Conservation (phyloP, 2,888 invertebrate genomes). For the Laspeyria flexula region DNA sequence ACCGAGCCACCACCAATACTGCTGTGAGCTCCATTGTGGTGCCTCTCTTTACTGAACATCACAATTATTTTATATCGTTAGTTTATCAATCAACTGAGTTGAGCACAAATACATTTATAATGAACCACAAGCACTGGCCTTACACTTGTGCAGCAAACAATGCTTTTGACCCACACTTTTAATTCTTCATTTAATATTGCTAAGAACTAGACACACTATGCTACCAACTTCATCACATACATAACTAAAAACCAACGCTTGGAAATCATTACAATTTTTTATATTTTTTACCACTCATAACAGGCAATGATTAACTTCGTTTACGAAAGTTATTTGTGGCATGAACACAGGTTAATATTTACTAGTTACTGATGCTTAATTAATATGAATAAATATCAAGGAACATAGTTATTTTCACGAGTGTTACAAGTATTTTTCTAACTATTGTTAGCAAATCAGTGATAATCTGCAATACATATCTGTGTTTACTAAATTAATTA, state of each 20-base stretch:
- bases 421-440: too few species aligned
- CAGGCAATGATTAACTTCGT: neutral
- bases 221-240: too few species aligned
- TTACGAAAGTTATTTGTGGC: neutral
- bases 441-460: too few species aligned
- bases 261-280: neutral
- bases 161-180: too few species aligned
- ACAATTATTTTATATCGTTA: neutral
- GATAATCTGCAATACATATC: slow-evolving; percentile 2
- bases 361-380: neutral
- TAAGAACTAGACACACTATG: too few species aligned
- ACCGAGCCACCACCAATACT: slow-evolving; percentile 31
- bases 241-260: too few species aligned
- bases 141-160: too few species aligned
- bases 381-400: too few species aligned
- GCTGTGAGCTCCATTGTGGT: slow-evolving; percentile 13
- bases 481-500: slow-evolving; percentile 1
- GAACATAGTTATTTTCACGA: too few species aligned
- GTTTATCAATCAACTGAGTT: neutral
- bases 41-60: slow-evolving; percentile 2
- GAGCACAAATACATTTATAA: too few species aligned
- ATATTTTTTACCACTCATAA: neutral
- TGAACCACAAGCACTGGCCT: too few species aligned
- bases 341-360: neutral
- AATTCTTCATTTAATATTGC: too few species aligned